These are phyloP conservation scores for Drosophila navojoa DNA, from an alignment of 1,140 invertebrate genomes.

Conservation along the genomic window DNA sequence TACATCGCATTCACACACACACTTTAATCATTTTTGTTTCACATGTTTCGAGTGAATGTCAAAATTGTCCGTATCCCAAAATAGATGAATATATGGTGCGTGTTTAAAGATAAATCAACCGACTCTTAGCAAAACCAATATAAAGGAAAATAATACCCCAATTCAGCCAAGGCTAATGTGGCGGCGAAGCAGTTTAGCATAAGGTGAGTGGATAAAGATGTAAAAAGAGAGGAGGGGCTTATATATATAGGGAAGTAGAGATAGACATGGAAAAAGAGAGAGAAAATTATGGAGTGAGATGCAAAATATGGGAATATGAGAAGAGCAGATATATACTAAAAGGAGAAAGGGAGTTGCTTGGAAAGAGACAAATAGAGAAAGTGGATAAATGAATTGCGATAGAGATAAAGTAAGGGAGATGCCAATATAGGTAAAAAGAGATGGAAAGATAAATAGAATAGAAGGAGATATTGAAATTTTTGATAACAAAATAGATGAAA, in stretches of 20 bases:
- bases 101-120: not conserved
- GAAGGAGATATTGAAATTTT: too few relatives aligned
- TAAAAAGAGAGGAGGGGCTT: not conserved
- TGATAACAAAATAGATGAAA: too few relatives aligned
- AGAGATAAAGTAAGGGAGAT: too few relatives aligned
- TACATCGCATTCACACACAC: not conserved
- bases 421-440: too few relatives aligned
- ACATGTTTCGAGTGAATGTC: slow-evolving; percentile 24
- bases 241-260: too few relatives aligned
- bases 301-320: not conserved
- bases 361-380: too few relatives aligned
- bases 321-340: not conserved
- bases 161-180: not conserved
- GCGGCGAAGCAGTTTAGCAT: not conserved
- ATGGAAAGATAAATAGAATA: too few relatives aligned
- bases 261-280: too few relatives aligned
- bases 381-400: too few relatives aligned
- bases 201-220: slow-evolving; percentile 1
- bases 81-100: not conserved
- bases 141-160: not conserved
- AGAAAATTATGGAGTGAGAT: not conserved
- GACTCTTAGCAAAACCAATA: not conserved
- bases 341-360: too few relatives aligned
- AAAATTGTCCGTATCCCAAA: slow-evolving; percentile 26
- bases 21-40: slow-evolving; percentile 10